These are phyloP conservation scores for Bovichtus diacanthus DNA, from an alignment of 2,797 vertebrate species.

Conservation along the genomic window DNA sequence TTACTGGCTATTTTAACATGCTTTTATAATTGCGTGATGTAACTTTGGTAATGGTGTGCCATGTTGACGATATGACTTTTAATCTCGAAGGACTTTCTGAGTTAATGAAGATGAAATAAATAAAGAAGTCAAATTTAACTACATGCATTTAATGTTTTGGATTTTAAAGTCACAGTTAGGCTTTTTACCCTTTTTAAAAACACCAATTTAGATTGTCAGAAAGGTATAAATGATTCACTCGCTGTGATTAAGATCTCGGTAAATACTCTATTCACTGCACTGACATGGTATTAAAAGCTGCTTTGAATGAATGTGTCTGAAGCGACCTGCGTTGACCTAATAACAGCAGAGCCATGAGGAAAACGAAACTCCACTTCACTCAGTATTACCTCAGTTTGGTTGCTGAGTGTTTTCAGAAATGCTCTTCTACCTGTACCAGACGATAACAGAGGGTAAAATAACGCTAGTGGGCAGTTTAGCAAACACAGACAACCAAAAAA, in stretches of 20 bases:
- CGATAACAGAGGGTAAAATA: not conserved
- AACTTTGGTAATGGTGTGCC: not conserved
- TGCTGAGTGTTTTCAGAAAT: not conserved
- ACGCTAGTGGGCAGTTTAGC: not conserved
- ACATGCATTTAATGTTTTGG: not conserved
- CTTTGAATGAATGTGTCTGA: constrained; percentile 31
- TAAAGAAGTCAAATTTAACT: not conserved
- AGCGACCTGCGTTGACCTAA: constrained; percentile 32
- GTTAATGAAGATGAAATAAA: constrained; percentile 16
- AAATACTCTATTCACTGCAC: constrained; percentile 39
- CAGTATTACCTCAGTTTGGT: not conserved
- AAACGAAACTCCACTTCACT: constrained; percentile 6
- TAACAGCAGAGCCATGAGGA: constrained; percentile 16
- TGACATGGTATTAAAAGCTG: constrained; percentile 45
- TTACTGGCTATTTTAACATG: not conserved
- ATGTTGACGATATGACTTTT: not conserved
- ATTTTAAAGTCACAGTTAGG: not conserved
- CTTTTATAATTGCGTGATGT: constrained; percentile 20
- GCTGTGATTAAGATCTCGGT: constrained; percentile 48
- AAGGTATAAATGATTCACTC: constrained; percentile 40
- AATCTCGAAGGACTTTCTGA: constrained; percentile 1
- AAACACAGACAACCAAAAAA: not conserved
- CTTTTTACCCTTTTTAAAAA: constrained; percentile 8
- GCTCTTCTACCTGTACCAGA: not conserved
- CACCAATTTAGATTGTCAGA: constrained; percentile 17